Evolutionary conservation across 2,113 vertebrate genomes (phyloP).

Genomic region (Parotia lawesii): DNA sequence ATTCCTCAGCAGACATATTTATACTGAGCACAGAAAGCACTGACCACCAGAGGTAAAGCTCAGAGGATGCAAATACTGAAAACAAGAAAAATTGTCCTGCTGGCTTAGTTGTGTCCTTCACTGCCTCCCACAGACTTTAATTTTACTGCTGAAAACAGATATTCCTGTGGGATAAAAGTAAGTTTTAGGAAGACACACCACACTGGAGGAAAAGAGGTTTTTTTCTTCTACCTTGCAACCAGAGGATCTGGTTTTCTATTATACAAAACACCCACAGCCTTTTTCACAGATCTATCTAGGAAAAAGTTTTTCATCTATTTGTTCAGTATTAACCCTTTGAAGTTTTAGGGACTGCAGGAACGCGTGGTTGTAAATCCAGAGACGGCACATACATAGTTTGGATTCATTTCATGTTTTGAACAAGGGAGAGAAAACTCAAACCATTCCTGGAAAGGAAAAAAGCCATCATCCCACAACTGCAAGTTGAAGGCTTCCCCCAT

Average conservation of each 20-base stretch:
- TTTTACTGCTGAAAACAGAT: not conserved
- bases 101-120: not conserved
- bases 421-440: not conserved
- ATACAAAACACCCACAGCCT: not conserved
- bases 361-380: not conserved
- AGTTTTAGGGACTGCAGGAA: not conserved
- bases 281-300: not conserved
- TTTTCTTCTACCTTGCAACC: not conserved
- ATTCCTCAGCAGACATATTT: not conserved
- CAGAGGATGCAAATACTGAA: not conserved
- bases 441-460: not conserved
- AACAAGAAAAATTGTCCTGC: not conserved
- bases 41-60: not conserved
- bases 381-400: accelerated
- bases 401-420: not conserved
- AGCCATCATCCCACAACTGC: not conserved
- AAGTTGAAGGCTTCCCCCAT: not conserved
- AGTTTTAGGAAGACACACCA: not conserved
- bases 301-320: not conserved
- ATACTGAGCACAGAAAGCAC: not conserved
- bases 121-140: not conserved
- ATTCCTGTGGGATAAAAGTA: not conserved
- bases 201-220: not conserved
- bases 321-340: not conserved
- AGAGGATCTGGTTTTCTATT: not conserved